Conservation (phyloP, 2,888 invertebrate genomes). For the Drosophila helvetica region DNA sequence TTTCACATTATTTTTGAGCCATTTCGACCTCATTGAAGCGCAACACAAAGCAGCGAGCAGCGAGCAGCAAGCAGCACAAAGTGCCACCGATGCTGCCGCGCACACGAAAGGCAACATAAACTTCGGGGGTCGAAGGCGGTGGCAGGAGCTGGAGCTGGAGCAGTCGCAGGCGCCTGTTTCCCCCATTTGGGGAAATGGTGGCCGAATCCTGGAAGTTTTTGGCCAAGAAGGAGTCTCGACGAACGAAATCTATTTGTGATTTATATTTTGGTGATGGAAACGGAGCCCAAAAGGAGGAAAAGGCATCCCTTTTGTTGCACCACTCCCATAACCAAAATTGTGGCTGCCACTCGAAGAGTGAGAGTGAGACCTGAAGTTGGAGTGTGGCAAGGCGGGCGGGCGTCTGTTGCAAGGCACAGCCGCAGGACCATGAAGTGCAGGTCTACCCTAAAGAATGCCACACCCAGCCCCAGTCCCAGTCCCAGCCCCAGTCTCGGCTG, state of each 20-base stretch:
- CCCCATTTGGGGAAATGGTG: conserved; percentile 51
- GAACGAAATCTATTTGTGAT: conserved; percentile 76
- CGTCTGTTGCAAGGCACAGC: conserved; percentile 20
- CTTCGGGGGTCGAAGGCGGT: conserved; percentile 24
- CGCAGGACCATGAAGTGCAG: conserved; percentile 68
- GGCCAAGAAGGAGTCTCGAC: conserved; percentile 21
- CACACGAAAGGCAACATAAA: conserved; percentile 53
- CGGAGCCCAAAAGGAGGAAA: no score
- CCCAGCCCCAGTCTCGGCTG: background rate
- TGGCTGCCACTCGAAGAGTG: conserved; percentile 18
- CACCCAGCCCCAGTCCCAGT: background rate
- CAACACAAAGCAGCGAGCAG: conserved; percentile 64
- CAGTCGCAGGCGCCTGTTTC: conserved; percentile 50
- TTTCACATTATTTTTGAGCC: conserved; percentile 80
- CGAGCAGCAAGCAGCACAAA: conserved; percentile 62
- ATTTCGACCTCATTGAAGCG: conserved; percentile 81
- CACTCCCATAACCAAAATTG: conserved; percentile 59
- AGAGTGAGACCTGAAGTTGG: conserved; percentile 20
- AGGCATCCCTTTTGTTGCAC: conserved; percentile 33
- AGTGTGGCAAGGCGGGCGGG: conserved; percentile 29
- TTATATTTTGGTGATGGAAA: conserved; percentile 54
- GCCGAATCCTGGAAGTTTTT: conserved; percentile 36
- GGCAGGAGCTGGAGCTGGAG: conserved; percentile 18
- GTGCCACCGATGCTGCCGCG: conserved; percentile 67
- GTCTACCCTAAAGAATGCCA: conserved; percentile 37